Base-by-base conservation (phyloP, 2,113 vertebrate genomes). In the Cricetomys ansorgei region DNA sequence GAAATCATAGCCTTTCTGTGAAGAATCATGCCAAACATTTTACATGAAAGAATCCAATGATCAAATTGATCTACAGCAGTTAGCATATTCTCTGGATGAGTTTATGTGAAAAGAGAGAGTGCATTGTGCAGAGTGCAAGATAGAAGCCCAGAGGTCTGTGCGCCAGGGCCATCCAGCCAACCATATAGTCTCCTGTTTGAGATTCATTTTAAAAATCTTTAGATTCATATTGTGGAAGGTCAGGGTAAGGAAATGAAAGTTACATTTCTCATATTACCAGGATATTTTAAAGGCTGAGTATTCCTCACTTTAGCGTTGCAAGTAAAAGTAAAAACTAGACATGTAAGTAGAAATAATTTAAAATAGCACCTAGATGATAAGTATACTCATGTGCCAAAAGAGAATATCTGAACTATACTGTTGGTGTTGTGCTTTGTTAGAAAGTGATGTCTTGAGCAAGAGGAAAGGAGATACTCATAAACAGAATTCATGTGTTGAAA, bases 401-500 rank as follows among this genome's bases (percentile, higher is more conserved):
- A 81, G 91, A 79, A 40, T 9, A 2, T 37, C 65, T 21, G 17
- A 94, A 59, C 72, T 76, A 85, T 80, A 95, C 67, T 93, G 70
- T 95, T 79, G 89, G 89, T 88, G 43, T 77, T 89, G 96, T 48
- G 77, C 87, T 92, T 96, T 91, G 86, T 94, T 96, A 95, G 84
- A 97, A 98, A 97, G 95, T 75, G 95, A n/a, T 86, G 92, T 94
- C 92, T 96, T 95, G n/a, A 97, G 89, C 92, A 96, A 27, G 95
- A 95, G 79, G 84, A 97, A 65, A 92, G 50, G 97, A 79, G 95
- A 97, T 75, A 84, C 92, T 86, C 23, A 88, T 93, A 97, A 95
- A 87, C 90, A 97, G 96, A 98, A 95, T 97, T 98, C 96, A 96
- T 93, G 93, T 95, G 11, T 85, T 97, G 95, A 83, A 97, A 65